Percentiles rank a stretch among this genome's conserved stretches.
Conservation (phyloP, 1,140 invertebrate species). For the Achroia grisella region DNA sequence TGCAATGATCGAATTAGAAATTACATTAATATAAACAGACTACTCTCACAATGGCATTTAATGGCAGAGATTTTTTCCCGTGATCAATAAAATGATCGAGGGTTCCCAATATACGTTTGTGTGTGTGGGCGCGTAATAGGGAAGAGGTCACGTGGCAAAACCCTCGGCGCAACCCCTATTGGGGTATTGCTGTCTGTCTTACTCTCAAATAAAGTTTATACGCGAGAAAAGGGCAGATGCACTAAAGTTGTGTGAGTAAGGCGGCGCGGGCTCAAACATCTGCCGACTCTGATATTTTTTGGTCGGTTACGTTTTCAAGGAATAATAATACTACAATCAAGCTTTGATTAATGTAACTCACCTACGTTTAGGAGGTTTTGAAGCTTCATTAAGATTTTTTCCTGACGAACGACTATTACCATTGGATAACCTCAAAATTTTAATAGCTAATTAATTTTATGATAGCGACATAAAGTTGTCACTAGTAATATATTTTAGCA, state of each 20-base stretch:
- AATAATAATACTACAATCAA: constrained; percentile 38
- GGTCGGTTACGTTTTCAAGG: constrained; percentile 33
- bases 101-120: constrained; percentile 24
- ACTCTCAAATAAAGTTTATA: neutral
- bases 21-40: constrained; percentile 13
- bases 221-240: constrained; percentile 19
- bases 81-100: constrained; percentile 62
- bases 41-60: constrained; percentile 24
- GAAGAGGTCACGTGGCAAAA: constrained; percentile 53
- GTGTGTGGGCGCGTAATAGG: constrained; percentile 30
- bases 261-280: constrained; percentile 54
- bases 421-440: too few species aligned
- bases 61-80: constrained; percentile 45
- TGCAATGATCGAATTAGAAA: constrained; percentile 9
- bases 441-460: too few species aligned
- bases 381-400: constrained; percentile 1
- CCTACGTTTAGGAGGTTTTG: neutral
- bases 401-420: too few species aligned
- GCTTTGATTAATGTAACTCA: constrained; percentile 1
- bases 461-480: too few species aligned
- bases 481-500: too few species aligned
- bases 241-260: constrained; percentile 28
- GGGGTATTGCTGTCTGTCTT: constrained; percentile 27
- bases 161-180: constrained; percentile 58
- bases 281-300: constrained; percentile 58